Evolutionary conservation across 2,888 invertebrate genomes (phyloP).

Genomic region (Oscheius sp.): DNA sequence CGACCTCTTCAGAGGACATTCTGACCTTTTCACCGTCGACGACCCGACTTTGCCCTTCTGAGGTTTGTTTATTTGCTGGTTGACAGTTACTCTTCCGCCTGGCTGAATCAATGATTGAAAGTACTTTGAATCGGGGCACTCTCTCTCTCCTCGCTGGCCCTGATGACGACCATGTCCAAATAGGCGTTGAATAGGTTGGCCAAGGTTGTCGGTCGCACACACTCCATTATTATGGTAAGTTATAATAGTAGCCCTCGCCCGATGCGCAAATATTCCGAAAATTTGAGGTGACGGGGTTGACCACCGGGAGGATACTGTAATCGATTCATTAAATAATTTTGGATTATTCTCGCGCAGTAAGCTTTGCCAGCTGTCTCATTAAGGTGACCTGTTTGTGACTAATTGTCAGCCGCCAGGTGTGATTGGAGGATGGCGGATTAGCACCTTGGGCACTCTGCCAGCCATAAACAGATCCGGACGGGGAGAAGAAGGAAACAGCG

Average conservation of each 20-base stretch:
- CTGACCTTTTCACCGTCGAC: no score
- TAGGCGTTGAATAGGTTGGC: conserved; percentile 31
- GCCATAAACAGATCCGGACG: not conserved
- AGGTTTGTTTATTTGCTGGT: no score
- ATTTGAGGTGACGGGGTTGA: not conserved
- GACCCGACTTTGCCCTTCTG: no score
- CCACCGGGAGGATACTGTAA: not conserved
- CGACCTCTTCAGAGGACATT: no score
- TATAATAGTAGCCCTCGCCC: conserved; percentile 22
- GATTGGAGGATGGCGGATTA: not conserved
- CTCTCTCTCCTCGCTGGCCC: not conserved
- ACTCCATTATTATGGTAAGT: conserved; percentile 36
- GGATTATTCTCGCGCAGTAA: not conserved
- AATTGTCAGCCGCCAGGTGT: conserved; percentile 25
- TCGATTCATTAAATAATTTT: not conserved
- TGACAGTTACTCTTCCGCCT: not conserved
- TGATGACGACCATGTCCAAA: conserved; percentile 32
- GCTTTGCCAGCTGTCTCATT: conserved; percentile 30
- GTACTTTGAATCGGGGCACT: conserved; percentile 15
- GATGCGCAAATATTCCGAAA: conserved; percentile 19
- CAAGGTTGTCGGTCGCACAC: conserved; percentile 28
- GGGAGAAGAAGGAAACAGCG: no score
- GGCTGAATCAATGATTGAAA: conserved; percentile 9
- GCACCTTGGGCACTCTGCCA: not conserved
- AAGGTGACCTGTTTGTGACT: not conserved